Evolutionary conservation across 2,888 invertebrate species (phyloP).

Genomic region (Hybos culiciformis): DNA sequence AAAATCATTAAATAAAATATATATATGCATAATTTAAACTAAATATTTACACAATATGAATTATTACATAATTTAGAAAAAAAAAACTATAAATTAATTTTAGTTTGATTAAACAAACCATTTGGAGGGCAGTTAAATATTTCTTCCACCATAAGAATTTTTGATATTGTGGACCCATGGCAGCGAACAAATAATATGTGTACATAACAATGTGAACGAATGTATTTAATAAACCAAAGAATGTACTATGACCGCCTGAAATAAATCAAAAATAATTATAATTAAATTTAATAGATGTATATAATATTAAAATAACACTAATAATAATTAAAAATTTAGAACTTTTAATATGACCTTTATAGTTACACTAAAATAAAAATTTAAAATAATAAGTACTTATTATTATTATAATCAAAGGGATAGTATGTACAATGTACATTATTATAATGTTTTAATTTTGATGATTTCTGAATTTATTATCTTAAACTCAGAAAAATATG

Average conservation of each 20-base stretch:
- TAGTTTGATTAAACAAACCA: constrained; percentile 45
- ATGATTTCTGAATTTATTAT: no score
- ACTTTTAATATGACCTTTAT: no score
- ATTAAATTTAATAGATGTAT: no score
- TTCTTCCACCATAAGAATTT: constrained; percentile 93
- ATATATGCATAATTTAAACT: background rate
- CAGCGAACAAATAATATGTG: constrained; percentile 80
- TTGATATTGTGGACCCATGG: constrained; percentile 75
- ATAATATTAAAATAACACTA: no score
- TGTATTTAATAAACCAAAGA: constrained; percentile 87
- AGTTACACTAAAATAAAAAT: no score
- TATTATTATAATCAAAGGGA: no score
- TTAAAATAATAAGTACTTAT: no score
- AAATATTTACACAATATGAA: background rate
- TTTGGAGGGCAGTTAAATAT: constrained; percentile 82
- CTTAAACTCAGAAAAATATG: no score
- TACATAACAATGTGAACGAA: constrained; percentile 98
- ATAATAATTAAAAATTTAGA: no score
- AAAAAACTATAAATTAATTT: background rate
- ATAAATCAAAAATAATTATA: constrained; percentile 2
- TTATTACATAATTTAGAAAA: background rate
- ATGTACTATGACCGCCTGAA: constrained; percentile 84
- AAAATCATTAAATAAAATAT: no score
- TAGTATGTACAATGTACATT: no score
- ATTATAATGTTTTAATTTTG: no score